phyloP scores from a whole-genome alignment of 2,797 vertebrate genomes.

The Zenarchopterus dispar region DNA sequence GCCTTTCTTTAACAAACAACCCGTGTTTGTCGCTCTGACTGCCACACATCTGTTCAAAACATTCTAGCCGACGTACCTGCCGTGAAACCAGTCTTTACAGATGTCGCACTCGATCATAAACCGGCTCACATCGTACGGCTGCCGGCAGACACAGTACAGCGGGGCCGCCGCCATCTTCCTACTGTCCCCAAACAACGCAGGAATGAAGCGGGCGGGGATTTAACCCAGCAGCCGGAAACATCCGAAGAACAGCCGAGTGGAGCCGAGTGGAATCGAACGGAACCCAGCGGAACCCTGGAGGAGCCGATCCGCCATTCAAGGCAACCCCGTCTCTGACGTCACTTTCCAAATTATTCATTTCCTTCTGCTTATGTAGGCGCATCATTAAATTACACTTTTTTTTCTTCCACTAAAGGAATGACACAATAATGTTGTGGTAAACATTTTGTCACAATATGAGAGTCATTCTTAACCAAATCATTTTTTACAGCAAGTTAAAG shows the following conservation, averaged over 20 bases:
- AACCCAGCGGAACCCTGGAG: conserved; percentile 43
- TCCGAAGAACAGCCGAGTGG: conserved; percentile 61
- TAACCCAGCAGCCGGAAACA: conserved; percentile 70
- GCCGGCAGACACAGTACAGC: conserved; percentile 98
- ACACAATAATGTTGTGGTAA: conserved; percentile 23
- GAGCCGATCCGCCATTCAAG: conserved; percentile 21
- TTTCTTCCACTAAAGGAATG: conserved; percentile 34
- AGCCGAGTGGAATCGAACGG: not conserved
- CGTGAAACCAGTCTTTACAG: conserved; percentile 99
- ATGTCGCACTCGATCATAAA: conserved; percentile 99
- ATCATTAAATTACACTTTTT: conserved; percentile 46
- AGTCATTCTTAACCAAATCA: not conserved
- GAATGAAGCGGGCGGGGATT: conserved; percentile 81
- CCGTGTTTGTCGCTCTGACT: conserved; percentile 24
- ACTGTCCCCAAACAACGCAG: conserved; percentile 88
- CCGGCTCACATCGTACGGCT: conserved; percentile 96
- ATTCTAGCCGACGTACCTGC: conserved; percentile 85
- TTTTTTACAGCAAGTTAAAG: too few relatives aligned
- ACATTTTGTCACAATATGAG: not conserved
- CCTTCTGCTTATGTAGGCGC: conserved; percentile 55
- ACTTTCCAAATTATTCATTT: conserved; percentile 64
- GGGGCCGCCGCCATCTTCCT: conserved; percentile 92
- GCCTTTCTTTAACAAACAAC: conserved; percentile 56
- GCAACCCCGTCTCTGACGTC: conserved; percentile 73
- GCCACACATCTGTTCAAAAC: not conserved